Conservation (phyloP, 2,797 vertebrate genomes). For the Neopelma chrysocephalum region DNA sequence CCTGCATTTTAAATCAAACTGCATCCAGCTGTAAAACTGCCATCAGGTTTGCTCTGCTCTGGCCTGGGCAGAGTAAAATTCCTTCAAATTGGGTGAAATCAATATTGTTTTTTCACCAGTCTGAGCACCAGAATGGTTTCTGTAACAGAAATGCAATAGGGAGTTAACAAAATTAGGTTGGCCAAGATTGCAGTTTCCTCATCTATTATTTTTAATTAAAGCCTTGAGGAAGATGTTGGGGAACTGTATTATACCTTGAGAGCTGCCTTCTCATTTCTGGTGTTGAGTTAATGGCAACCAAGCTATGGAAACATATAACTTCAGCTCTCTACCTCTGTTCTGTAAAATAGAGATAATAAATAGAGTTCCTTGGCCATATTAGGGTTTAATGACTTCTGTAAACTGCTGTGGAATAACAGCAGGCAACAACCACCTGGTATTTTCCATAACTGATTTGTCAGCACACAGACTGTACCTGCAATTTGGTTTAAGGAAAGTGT, state of each 20-base stretch:
- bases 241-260: background rate
- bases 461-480: background rate
- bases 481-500: background rate
- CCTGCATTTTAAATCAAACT: background rate
- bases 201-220: background rate
- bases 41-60: rapidly evolving
- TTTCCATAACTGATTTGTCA: background rate
- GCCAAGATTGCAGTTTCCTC: background rate
- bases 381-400: background rate
- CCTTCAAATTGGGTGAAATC: background rate
- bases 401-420: background rate
- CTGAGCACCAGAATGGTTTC: background rate
- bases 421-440: rapidly evolving
- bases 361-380: background rate
- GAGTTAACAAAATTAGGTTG: background rate
- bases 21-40: background rate
- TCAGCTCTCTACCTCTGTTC: background rate
- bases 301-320: background rate
- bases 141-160: rapidly evolving
- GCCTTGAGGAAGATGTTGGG: background rate
- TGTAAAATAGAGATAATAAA: background rate
- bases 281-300: background rate
- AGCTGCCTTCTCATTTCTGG: background rate
- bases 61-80: background rate
- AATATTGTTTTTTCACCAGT: background rate